Evolutionary conservation across 30 jellyfish, hydroid and myxozoan genomes (phyloP), one percentile per base, ranked within the genome.

Genomic region (Chrysaora quinquecirrha): DNA sequence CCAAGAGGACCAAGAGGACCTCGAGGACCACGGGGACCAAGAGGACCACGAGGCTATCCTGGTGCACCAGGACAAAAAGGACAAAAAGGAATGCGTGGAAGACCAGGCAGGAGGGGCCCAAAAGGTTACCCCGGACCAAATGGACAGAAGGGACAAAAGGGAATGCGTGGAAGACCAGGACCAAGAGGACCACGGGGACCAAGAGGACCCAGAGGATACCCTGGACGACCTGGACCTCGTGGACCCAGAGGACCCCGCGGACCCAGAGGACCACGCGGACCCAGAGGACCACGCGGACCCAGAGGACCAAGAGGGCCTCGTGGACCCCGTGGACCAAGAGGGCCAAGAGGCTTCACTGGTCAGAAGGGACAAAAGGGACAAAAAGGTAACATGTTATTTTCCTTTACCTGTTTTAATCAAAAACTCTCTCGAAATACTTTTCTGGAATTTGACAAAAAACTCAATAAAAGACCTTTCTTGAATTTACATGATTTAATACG

Each of bases 201-300:
- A 63, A 25, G 66, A 28, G 89, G 90, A 43, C 70, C 73, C 24
- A 29, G 81, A 30, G 90, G 90, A 75, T 76, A 49, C 61, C 25
- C 38, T 82, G 90, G 69, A 9, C 48, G 83, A 25, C 78, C 25
- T 23, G 66, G 88, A 64, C 77, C 77, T n/a, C 30, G 71, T n/a
- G 87, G 87, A 56, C n/a, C 49, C 4, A 32, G 49, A 19, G 87
- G 87, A 16, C 87, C 76, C 0, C 32, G 87, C 1, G 75, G 87
- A 49, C 65, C 18, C 67, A 49, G 87, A 73, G 27, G 88, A 38
- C 54, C 54, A 38, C 6, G 14, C 66, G 1, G 86, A 31, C 86
- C 61, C 6, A 32, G 75, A 52, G 86, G 86, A 28, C 75, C 61
- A 74, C 49, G 75, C 66, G 1, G 86, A 31, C 86, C 61, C 6